Evolutionary conservation across 2,113 vertebrate species (phyloP), one percentile per base, ranked within the genome.

Genomic region (Rhineura floridana): DNA sequence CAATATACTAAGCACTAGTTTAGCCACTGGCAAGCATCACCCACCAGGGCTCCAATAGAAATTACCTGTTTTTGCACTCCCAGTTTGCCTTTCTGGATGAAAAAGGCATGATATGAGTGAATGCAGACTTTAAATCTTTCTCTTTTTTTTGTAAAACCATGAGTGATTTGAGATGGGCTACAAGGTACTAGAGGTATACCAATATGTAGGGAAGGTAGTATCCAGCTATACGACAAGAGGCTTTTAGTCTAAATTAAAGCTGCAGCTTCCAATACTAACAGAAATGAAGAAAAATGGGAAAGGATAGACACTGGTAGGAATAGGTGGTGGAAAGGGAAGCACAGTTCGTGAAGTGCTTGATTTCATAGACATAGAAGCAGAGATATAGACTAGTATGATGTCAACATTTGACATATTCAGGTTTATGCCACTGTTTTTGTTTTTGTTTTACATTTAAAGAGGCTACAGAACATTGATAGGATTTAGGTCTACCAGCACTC

Each of bases 61-160:
- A 6, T 94, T 96, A 96, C 94, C 95, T 97, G 90, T 72, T 78
- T 95, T 94, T 87, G 81, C 89, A 92, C 88, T 92, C 89, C 93
- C 92, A 92, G 81, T 89, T 95, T 92, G 92, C 93, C 95, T 96
- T 96, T 96, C 95, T 93, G 90, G 95, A 94, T 77, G 91, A 94
- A 94, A 92, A 95, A 95, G 93, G 88, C 87, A 91, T 96, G 92
- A 92, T 87, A 91, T 93, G 93, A 96, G 88, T 93, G 93, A 13
- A 92, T 80, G 85, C 3, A 88, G 86, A 90, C 72, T 96, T 92
- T 93, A 92, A 93, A 95, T 90, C 59, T 90, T 93, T 46, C 21
- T 19, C 4, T 30, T 85, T 52, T 36, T 88, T 75, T 15, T 88
- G 89, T 86, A 93, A 92, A 92, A 77, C 0, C 0, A 89, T 63